Percentiles rank a stretch among this genome's conserved stretches.
phyloP scores from a whole-genome alignment of 2,888 invertebrate species.

The Eupithecia dodoneata region DNA sequence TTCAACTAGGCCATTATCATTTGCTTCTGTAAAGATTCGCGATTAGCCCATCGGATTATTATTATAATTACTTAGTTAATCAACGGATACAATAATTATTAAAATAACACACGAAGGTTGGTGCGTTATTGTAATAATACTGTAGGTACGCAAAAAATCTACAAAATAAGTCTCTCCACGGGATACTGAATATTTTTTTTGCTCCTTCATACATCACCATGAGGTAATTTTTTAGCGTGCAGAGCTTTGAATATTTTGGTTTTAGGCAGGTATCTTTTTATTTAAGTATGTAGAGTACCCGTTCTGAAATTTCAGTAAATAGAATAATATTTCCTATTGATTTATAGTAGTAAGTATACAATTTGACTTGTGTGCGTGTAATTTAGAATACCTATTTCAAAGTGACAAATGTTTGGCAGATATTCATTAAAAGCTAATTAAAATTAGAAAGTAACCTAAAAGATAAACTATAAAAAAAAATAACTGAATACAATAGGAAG shows the following conservation, averaged over 20 bases:
- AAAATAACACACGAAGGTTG: slow-evolving; percentile 22
- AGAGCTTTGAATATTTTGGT: not conserved
- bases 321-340: too few species aligned
- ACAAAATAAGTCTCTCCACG: not conserved
- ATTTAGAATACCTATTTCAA: too few species aligned
- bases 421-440: too few species aligned
- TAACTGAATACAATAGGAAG: too few species aligned
- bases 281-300: too few species aligned
- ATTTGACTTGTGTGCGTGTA: too few species aligned
- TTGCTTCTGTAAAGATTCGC: not conserved
- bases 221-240: not conserved
- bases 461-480: too few species aligned
- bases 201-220: not conserved
- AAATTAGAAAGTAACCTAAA: too few species aligned
- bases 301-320: too few species aligned
- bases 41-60: not conserved
- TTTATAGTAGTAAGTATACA: too few species aligned
- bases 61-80: slow-evolving; percentile 25
- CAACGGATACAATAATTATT: slow-evolving; percentile 44
- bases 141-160: not conserved
- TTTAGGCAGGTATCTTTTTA: not conserved
- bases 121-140: not conserved
- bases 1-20: not conserved
- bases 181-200: not conserved
- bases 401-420: too few species aligned